Evolutionary conservation across 2,888 invertebrate genomes (phyloP).

Genomic region (Cheilosia scutellata): DNA sequence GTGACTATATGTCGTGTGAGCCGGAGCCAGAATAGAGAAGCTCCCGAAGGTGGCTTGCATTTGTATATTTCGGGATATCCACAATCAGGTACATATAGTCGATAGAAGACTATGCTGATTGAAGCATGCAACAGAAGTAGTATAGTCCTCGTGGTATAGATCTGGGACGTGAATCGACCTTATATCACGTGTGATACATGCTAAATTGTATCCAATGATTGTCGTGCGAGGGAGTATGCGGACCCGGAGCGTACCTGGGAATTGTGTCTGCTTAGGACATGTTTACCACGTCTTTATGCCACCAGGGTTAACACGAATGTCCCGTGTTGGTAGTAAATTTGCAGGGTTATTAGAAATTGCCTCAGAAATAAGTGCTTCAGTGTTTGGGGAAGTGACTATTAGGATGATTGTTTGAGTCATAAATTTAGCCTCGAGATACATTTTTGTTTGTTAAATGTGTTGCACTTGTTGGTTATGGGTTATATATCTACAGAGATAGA

Average conservation of each 20-base stretch:
- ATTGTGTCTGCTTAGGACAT: slow-evolving; percentile 50
- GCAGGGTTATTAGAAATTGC: slow-evolving; percentile 44
- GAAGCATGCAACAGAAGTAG: slow-evolving; percentile 29
- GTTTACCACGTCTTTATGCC: slow-evolving; percentile 51
- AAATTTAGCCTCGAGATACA: slow-evolving; percentile 14
- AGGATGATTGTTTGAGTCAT: slow-evolving; percentile 35
- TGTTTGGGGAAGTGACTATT: slow-evolving; percentile 29
- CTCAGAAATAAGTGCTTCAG: slow-evolving; percentile 33
- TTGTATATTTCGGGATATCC: slow-evolving; percentile 4
- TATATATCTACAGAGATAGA: not conserved
- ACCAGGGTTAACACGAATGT: slow-evolving; percentile 28
- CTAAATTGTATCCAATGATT: slow-evolving; percentile 63
- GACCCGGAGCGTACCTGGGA: slow-evolving; percentile 38
- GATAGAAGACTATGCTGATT: slow-evolving; percentile 44
- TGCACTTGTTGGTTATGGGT: not conserved
- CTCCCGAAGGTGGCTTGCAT: slow-evolving; percentile 33
- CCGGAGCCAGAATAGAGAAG: slow-evolving; percentile 1
- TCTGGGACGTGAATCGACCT: slow-evolving; percentile 57
- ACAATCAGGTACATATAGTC: slow-evolving; percentile 3
- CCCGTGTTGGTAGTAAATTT: slow-evolving; percentile 50
- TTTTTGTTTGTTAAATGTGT: not conserved
- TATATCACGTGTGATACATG: slow-evolving; percentile 67
- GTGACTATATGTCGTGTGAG: slow-evolving; percentile 23
- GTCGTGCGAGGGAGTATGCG: slow-evolving; percentile 41
- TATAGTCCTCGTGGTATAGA: slow-evolving; percentile 11